Base-by-base conservation (phyloP, 1,140 invertebrate species). In the Idris sp. region DNA sequence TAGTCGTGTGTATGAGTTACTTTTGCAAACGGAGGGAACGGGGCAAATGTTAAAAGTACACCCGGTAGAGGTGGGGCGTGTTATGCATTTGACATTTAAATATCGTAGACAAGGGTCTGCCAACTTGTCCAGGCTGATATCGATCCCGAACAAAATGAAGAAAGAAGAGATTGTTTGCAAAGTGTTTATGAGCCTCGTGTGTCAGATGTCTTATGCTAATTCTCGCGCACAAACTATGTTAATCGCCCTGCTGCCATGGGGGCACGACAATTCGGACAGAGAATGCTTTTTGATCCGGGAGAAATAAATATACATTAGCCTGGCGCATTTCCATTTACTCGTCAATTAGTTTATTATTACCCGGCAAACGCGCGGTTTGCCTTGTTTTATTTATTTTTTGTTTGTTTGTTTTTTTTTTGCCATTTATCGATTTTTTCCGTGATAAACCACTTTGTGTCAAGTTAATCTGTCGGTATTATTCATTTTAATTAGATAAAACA, bases 61-160 rank as follows among this genome's bases (percentile, higher is more conserved):
- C 69, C 46, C 75, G 44, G 46, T 15, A 49, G 72, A 79, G 74
- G 79, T 81, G 77, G 80, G 49, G 76, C 74, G 83, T 80, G 83
- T 81, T 83, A 81, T 84, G 81, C 77, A 79, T 68, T 80, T 85
- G 86, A 86, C 85, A 86, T 87, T 86, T 86, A 86, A 87, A 86
- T 86, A 86, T 84, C 83, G 81, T 77, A 74, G 77, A 75, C 73
- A 65, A 76, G 76, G 75, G 74, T 73, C 53, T 51, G 35, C 67
- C 18, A 36, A 68, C 49, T 67, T 44, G 53, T 71, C 43, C 62
- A 59, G 35, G 49, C 26, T 56, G 14, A 54, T 73, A 78, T 78
- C 73, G 76, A 75, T 78, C 62, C 30, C 19, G 3, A 6, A 31
- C 62, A 3, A 62, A 69, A 69, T 68, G 61, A 76, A 62, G 74